These are phyloP conservation scores for Sandelia bainsii DNA, from an alignment of 2,797 vertebrate genomes.

Conservation along the genomic window DNA sequence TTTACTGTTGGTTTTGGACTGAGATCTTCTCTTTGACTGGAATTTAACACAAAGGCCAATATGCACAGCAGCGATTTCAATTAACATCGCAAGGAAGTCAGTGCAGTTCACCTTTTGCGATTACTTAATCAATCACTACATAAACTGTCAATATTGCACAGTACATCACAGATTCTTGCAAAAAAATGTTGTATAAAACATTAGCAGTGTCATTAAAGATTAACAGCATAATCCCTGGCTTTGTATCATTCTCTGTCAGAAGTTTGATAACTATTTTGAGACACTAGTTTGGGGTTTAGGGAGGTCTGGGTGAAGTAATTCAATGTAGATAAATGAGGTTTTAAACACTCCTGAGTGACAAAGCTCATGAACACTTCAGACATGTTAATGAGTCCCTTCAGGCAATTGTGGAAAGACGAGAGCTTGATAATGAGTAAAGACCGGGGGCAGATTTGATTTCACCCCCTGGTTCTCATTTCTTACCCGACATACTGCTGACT, in stretches of 20 bases:
- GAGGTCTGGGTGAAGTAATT: constrained; percentile 53
- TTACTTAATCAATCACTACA: constrained; percentile 6
- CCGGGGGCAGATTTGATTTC: constrained; percentile 66
- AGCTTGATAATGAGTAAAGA: constrained; percentile 59
- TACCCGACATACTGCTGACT: constrained; percentile 42
- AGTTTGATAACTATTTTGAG: constrained; percentile 39
- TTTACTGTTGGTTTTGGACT: constrained; percentile 40
- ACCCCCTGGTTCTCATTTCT: constrained; percentile 52
- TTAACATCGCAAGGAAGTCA: background rate
- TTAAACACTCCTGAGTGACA: constrained; percentile 71
- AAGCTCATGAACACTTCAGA: constrained; percentile 68
- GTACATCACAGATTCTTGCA: no score
- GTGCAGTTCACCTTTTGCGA: constrained; percentile 1
- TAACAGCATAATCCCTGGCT: constrained; percentile 25
- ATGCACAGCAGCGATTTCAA: background rate
- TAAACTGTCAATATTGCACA: background rate
- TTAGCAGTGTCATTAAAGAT: constrained; percentile 10
- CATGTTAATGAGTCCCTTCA: constrained; percentile 74
- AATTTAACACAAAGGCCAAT: constrained; percentile 34
- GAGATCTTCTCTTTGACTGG: constrained; percentile 44
- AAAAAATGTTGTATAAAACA: background rate
- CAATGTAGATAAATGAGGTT: constrained; percentile 64
- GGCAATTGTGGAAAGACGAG: constrained; percentile 44
- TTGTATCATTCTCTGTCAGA: constrained; percentile 18
- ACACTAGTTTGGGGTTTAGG: constrained; percentile 31